Conservation (phyloP, 2,888 invertebrate species). For the Spisula solida region DNA sequence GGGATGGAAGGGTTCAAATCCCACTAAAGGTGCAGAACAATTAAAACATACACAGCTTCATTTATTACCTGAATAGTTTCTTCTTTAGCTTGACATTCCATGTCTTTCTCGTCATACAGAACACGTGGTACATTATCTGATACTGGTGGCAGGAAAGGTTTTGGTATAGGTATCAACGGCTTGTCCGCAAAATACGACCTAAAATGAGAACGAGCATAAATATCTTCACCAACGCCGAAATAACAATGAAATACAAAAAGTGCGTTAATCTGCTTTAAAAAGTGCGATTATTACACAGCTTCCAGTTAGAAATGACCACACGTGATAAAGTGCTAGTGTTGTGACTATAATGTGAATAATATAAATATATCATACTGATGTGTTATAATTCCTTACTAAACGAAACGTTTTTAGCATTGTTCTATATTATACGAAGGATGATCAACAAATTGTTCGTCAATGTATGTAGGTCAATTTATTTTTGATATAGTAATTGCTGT, state of each 20-base stretch:
- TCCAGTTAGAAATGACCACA: background rate
- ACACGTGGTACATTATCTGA: slow-evolving; percentile 79
- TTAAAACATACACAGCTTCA: background rate
- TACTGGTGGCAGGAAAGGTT: slow-evolving; percentile 73
- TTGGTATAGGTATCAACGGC: slow-evolving; percentile 57
- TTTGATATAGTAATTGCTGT: no score
- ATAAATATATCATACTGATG: background rate
- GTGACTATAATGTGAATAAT: background rate
- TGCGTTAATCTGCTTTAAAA: background rate
- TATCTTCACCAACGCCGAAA: background rate
- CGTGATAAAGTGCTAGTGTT: background rate
- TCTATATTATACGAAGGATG: no score
- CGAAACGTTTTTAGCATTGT: no score
- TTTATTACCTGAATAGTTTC: slow-evolving; percentile 86
- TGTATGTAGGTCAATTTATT: no score
- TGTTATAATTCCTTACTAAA: no score
- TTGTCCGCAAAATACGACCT: slow-evolving; percentile 74
- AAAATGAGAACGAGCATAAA: slow-evolving; percentile 23
- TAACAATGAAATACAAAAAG: background rate
- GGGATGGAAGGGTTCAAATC: no score
- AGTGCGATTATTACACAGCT: background rate
- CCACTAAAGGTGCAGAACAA: no score
- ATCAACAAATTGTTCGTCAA: no score
- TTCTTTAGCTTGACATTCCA: slow-evolving; percentile 85
- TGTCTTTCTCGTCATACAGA: slow-evolving; percentile 84